Evolutionary conservation across 2,888 invertebrate species (phyloP), one percentile per base, ranked within the genome.

Genomic region (Odontocolon sp.): DNA sequence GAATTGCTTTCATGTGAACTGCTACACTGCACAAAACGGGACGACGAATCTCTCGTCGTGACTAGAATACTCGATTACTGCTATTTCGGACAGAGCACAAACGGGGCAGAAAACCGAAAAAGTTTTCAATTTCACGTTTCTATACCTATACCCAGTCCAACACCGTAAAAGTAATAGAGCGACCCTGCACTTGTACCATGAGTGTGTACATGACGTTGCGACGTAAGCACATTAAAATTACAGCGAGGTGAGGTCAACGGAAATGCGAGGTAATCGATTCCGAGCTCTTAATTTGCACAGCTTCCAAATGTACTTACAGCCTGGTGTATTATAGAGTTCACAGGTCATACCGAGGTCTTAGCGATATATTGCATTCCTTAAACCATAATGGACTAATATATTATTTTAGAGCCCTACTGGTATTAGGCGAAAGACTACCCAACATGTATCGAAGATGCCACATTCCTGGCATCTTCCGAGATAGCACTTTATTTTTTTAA

Each of bases 51-150:
- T 36, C 47, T 47, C 33, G 38, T 40, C 66, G 66, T 66, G 66
- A 66, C 66, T 54, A 8, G 66, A 52, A 66, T 66, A 52, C 66
- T 16, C 40, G 40, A 66, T 54, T 28, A 28, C 16, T 28, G 16
- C 18, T 54, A 42, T 40, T 66, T n/a, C 40, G 28, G 40, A 31
- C 14, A 66, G 28, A 52, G 31, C 28, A 28, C 23, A 42, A 18
- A 18, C 66, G 31, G 31, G 66, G 16, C 18, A 66, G 28, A 52
- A 40, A 66, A 9, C 21, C 40, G 40, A 66, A 66, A 66, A 52
- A 66, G 28, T 66, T 52, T 66, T 54, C 40, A 28, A 31, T 23
- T 21, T 45, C 21, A 16, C 16, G 9, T 9, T 6, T 9, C 8
- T 47, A 31, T 36, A 18, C 8, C 18, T 5, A n/a, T n/a, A n/a